Evolutionary conservation across 2,113 vertebrate species (phyloP), one percentile per base, ranked within the genome.

Genomic region (Glareola pratincola): DNA sequence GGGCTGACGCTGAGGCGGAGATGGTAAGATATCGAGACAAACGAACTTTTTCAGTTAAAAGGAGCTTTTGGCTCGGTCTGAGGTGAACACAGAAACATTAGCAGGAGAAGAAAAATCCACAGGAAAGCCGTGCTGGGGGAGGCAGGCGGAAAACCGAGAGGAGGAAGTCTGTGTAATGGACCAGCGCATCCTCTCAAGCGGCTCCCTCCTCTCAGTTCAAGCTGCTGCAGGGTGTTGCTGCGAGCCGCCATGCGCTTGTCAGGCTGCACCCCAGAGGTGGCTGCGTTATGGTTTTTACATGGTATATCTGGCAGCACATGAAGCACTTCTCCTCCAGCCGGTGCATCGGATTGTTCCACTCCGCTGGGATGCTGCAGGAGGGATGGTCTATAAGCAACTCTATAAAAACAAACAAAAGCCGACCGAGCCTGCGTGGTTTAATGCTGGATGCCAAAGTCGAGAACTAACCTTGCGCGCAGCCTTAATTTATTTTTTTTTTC

Each of bases 211-310:
- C 69, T 12, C 2, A 0, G 26, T 34, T 63, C 91, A 57, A 50
- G 41, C 69, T 69, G 92, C 85, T 64, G 92, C 82, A 53, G 85
- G 94, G 90, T 92, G 91, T 74, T 88, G 88, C 82, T 85, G 45
- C 4, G 24, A 93, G 90, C 26, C 0, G 2, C 85, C 39, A 1
- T 37, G 90, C 1, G 5, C 67, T 56, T 82, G 74, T 79, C 75
- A 74, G 94, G 63, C 95, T 93, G 88, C 56, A 34, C 32, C 75
- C 71, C 85, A 26, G 96, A 91, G 85, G 90, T 93, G 79, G 85
- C 94, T 90, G 94, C 85, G 3, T 78, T 7, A 2, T 32, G 85
- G 32, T 30, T 76, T 68, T 56, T 53, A 30, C 45, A 30, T 23
- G 85, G 78, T 81, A 6, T 22, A 19, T 73, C 73, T 94, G 95